phyloP scores from a whole-genome alignment of 2,113 vertebrate genomes.

The Puma concolor region DNA sequence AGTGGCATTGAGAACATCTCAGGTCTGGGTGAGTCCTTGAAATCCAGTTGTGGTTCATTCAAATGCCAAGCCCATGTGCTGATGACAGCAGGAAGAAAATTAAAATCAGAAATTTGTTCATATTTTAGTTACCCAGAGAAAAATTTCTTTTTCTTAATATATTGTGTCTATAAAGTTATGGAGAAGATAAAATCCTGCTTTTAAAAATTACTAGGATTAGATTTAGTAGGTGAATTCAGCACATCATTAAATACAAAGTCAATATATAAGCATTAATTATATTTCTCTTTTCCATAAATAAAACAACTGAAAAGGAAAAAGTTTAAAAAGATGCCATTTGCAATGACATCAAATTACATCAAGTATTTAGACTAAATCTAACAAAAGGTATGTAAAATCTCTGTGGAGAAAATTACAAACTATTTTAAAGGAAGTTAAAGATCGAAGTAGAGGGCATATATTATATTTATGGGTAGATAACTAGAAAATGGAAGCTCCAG shows the following conservation, averaged over 20 bases:
- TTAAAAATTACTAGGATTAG: neutral
- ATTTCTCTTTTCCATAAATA: neutral
- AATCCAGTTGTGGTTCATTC: neutral
- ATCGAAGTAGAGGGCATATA: neutral
- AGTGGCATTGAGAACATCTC: neutral
- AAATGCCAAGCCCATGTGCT: neutral
- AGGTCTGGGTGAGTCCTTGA: neutral
- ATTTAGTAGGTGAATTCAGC: neutral
- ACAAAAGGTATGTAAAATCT: neutral
- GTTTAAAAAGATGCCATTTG: neutral
- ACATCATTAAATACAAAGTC: neutral
- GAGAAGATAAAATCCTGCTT: slow-evolving; percentile 30
- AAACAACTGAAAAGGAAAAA: neutral
- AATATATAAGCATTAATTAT: neutral
- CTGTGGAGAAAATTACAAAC: neutral
- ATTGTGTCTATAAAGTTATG: neutral
- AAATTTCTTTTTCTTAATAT: neutral
- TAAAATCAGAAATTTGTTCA: neutral
- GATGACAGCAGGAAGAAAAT: slow-evolving; percentile 24
- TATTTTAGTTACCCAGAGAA: neutral
- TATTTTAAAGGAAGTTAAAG: neutral
- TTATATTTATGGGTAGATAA: neutral
- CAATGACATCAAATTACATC: neutral
- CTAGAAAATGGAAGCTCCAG: neutral
- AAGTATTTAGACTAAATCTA: neutral